Evolutionary conservation across 2,113 vertebrate species (phyloP).

Genomic region (Oreochromis spilurus): DNA sequence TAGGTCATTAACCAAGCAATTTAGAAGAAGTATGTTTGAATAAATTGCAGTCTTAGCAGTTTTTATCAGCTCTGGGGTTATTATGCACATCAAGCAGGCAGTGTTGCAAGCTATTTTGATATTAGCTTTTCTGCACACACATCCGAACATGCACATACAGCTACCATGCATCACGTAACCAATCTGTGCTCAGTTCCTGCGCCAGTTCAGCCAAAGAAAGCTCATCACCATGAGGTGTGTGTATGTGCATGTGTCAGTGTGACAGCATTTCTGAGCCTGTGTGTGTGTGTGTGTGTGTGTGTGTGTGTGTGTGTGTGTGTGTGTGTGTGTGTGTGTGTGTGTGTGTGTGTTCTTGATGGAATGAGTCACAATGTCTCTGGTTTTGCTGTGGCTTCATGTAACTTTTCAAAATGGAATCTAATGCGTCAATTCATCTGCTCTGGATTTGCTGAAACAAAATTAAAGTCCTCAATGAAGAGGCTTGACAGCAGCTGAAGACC

Average conservation of each 20-base stretch:
- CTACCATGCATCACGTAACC: constrained; percentile 23
- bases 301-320: neutral
- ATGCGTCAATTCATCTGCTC: constrained; percentile 9
- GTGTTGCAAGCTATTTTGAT: neutral
- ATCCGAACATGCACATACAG: neutral
- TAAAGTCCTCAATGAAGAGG: neutral
- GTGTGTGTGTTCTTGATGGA: neutral
- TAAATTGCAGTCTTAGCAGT: neutral
- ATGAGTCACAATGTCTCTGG: constrained; percentile 29
- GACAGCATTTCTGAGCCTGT: neutral
- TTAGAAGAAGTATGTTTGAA: neutral
- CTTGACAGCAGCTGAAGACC: constrained; percentile 16
- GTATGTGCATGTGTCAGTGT: neutral
- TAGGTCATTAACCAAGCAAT: neutral
- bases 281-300: constrained; percentile 7
- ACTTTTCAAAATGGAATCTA: constrained; percentile 2
- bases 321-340: neutral
- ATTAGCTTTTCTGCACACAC: neutral
- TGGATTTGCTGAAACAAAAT: neutral
- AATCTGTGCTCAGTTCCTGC: constrained; percentile 38
- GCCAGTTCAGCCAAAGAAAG: constrained; percentile 39
- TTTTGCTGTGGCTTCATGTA: constrained; percentile 23
- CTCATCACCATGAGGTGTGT: constrained; percentile 13
- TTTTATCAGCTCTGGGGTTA: neutral
- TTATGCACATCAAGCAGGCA: neutral